Conservation (phyloP, 2,113 vertebrate species). For the Cacatua alba region DNA sequence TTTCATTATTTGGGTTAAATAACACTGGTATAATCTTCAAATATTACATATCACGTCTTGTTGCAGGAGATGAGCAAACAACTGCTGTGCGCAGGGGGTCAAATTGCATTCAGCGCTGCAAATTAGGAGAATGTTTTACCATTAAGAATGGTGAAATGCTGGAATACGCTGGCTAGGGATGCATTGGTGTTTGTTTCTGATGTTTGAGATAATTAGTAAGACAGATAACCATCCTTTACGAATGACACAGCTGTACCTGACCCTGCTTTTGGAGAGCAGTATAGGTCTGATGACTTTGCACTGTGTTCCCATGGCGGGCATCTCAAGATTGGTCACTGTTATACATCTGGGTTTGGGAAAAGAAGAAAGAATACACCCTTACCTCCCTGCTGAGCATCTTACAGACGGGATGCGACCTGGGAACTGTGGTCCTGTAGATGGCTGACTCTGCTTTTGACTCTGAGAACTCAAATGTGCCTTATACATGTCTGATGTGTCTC, state of each 20-base stretch:
- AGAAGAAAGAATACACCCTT: not conserved
- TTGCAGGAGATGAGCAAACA: not conserved
- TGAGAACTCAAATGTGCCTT: accelerated
- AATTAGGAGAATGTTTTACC: not conserved
- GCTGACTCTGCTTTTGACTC: not conserved
- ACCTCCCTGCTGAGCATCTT: not conserved
- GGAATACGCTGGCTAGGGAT: not conserved
- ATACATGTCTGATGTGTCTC: accelerated
- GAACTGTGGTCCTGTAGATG: not conserved
- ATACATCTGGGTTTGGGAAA: not conserved
- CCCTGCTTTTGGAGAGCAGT: not conserved
- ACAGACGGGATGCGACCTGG: too few species aligned
- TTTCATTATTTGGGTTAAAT: not conserved
- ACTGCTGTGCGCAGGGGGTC: not conserved
- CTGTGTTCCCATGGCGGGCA: not conserved
- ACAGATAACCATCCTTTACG: not conserved
- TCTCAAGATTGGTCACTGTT: not conserved
- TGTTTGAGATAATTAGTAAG: not conserved
- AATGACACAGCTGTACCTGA: not conserved
- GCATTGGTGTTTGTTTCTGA: not conserved
- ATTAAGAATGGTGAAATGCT: not conserved
- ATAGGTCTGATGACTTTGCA: not conserved
- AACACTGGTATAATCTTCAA: accelerated
- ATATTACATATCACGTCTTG: not conserved
- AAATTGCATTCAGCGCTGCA: not conserved